Evolutionary conservation across 2,888 invertebrate genomes (phyloP).

Genomic region (Aphidoletes aphidimyza): DNA sequence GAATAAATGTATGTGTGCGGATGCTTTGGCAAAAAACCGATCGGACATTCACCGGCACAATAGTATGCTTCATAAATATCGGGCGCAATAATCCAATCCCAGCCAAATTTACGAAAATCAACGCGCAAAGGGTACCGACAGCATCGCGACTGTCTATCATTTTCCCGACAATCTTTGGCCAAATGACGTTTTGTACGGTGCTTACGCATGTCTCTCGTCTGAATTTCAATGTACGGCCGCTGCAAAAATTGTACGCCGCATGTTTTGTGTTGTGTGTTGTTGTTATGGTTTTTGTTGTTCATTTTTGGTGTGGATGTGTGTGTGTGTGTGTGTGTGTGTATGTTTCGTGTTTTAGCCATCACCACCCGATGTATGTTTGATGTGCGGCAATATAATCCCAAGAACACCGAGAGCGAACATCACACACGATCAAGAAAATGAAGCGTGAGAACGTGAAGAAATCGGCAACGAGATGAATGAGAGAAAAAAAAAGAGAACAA

Average conservation of each 20-base stretch:
- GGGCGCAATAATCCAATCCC: constrained; percentile 98
- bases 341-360: no score
- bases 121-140: constrained; percentile 94
- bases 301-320: background rate
- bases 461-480: constrained; percentile 18
- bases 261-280: background rate
- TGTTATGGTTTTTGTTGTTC: background rate
- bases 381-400: no score
- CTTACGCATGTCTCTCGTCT: constrained; percentile 65
- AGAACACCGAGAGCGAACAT: constrained; percentile 25
- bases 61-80: constrained; percentile 94
- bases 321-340: no score
- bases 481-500: background rate
- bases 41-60: constrained; percentile 94
- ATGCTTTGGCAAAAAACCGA: constrained; percentile 85
- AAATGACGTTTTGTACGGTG: constrained; percentile 80
- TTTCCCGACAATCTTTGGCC: constrained; percentile 85
- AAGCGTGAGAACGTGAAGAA: constrained; percentile 28
- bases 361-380: no score
- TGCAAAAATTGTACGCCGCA: constrained; percentile 57
- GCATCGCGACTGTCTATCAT: constrained; percentile 73
- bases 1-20: constrained; percentile 90
- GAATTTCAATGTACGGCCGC: constrained; percentile 65
- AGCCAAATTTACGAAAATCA: constrained; percentile 88
- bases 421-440: constrained; percentile 20